Conservation (phyloP, 1,140 invertebrate species). For the Apis florea region DNA sequence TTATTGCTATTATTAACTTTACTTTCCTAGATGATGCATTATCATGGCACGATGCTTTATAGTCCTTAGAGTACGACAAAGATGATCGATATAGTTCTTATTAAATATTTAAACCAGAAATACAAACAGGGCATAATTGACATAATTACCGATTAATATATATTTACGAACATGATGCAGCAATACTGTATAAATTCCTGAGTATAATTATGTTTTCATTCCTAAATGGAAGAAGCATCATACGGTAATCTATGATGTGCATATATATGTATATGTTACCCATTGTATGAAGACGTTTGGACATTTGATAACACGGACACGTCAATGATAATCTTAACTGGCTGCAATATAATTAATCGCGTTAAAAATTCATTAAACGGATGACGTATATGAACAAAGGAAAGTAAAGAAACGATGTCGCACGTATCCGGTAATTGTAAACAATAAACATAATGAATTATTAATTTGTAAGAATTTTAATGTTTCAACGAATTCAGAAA, state of each 20-base stretch:
- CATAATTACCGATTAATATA: constrained; percentile 11
- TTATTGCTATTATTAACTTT: neutral
- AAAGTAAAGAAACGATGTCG: neutral
- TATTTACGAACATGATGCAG: constrained; percentile 14
- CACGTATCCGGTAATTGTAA: neutral
- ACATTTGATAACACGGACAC: constrained; percentile 15
- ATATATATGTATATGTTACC: neutral
- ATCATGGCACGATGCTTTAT: constrained; percentile 33
- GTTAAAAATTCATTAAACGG: constrained; percentile 27
- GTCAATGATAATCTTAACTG: constrained; percentile 9
- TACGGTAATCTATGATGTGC: too few relatives aligned
- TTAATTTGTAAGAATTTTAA: neutral
- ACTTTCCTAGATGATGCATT: neutral
- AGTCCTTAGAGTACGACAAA: too few relatives aligned
- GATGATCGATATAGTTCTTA: neutral
- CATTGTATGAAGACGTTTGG: constrained; percentile 1
- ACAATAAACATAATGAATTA: neutral
- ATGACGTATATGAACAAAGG: neutral
- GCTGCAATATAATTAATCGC: constrained; percentile 6
- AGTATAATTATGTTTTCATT: constrained; percentile 11
- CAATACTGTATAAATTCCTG: constrained; percentile 49
- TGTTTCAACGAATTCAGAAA: too few relatives aligned
- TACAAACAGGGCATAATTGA: neutral
- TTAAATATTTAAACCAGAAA: neutral
- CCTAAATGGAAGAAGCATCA: constrained; percentile 8